Evolutionary conservation across 1,140 invertebrate genomes (phyloP).

Genomic region (Polypedilum vanderplanki): DNA sequence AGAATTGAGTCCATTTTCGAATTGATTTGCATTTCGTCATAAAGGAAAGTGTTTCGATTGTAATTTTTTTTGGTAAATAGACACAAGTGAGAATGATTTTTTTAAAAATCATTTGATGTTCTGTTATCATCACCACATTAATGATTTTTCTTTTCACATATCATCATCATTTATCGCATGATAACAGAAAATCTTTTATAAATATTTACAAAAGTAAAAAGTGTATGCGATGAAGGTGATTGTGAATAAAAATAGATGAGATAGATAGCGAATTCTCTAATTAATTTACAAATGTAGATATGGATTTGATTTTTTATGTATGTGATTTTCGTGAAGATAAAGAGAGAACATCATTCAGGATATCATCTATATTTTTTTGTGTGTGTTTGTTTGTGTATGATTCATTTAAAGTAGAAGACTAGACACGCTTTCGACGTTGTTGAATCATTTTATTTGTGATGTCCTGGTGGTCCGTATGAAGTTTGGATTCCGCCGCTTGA

Average conservation of each 20-base stretch:
- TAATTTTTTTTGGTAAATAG: not conserved
- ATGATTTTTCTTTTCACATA: too few relatives aligned
- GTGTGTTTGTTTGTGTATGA: not conserved
- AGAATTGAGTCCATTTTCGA: slow-evolving; percentile 26
- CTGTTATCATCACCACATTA: not conserved
- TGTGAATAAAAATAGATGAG: too few relatives aligned
- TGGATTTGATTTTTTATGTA: too few relatives aligned
- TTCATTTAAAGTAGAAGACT: slow-evolving; percentile 8
- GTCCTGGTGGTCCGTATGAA: slow-evolving; percentile 57
- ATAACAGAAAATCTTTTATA: too few relatives aligned
- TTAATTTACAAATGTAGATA: too few relatives aligned
- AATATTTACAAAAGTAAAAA: too few relatives aligned
- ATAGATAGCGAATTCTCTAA: too few relatives aligned
- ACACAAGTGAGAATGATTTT: not conserved
- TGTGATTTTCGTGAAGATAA: too few relatives aligned
- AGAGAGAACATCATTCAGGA: too few relatives aligned
- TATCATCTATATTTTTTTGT: not conserved
- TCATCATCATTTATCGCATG: too few relatives aligned
- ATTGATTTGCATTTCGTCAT: not conserved
- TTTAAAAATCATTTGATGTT: not conserved
- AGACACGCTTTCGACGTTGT: slow-evolving; percentile 20
- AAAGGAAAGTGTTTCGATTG: not conserved
- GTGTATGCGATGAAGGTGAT: too few relatives aligned
- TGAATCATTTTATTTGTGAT: slow-evolving; percentile 30
- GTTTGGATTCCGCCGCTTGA: slow-evolving; percentile 40